Conservation (phyloP, 23 tunicate species). For the Trididemnum clinides region DNA sequence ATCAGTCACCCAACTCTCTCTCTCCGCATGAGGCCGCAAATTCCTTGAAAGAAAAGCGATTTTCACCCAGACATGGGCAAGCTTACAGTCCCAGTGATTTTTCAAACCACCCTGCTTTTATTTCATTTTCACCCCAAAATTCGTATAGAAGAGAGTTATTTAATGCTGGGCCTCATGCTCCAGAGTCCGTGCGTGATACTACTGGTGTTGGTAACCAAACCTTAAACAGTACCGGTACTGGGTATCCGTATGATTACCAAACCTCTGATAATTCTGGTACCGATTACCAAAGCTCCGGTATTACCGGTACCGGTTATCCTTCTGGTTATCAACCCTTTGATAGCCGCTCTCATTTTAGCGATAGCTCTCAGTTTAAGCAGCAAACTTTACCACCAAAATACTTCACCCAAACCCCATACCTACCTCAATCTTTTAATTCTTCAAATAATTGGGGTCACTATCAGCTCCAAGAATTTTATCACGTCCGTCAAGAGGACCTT, state of each 20-base stretch:
- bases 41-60: background rate
- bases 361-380: background rate
- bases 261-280: no score
- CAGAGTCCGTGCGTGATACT: no score
- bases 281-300: background rate
- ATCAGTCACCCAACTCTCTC: background rate
- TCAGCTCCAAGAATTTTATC: background rate
- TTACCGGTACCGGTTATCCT: no score
- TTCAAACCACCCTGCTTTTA: constrained; percentile 46
- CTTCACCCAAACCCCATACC: background rate
- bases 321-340: no score
- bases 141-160: background rate
- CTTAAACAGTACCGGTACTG: background rate
- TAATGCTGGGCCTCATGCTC: background rate
- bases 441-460: no score
- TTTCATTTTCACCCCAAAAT: background rate
- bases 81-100: background rate
- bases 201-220: no score
- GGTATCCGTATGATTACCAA: background rate
- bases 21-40: background rate
- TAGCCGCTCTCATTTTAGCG: no score
- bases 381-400: background rate
- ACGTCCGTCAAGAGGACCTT: background rate
- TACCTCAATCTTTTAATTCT: no score
- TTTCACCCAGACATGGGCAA: background rate